Conservation (phyloP, 2,888 invertebrate genomes). For the Lithophane ornitopus region DNA sequence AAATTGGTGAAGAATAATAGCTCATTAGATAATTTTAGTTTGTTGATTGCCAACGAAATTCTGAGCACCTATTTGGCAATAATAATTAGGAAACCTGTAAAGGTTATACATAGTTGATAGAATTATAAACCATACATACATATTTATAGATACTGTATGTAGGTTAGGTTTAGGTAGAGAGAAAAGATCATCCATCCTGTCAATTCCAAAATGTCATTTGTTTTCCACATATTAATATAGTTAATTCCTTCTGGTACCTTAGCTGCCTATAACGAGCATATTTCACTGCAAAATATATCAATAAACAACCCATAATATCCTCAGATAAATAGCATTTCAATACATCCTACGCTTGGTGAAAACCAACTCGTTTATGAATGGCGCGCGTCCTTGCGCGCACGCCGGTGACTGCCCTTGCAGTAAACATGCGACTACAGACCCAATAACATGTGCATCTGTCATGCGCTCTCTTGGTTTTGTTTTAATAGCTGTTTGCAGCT, state of each 20-base stretch:
- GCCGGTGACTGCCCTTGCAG: constrained; percentile 72
- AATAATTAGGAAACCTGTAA: background rate
- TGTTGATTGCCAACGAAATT: background rate
- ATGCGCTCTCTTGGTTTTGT: constrained; percentile 48
- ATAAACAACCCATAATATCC: background rate
- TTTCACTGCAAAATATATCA: background rate
- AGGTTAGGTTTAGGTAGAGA: too few relatives aligned
- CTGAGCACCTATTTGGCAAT: background rate
- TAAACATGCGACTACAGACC: constrained; percentile 63
- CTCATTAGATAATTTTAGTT: constrained; percentile 1
- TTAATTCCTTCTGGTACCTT: background rate
- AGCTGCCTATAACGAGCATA: background rate
- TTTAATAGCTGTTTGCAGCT: constrained; percentile 53
- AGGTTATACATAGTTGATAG: background rate
- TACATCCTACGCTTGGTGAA: constrained; percentile 35
- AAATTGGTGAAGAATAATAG: background rate
- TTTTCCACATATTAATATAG: background rate
- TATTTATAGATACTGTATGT: background rate
- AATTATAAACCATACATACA: background rate
- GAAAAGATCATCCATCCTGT: background rate
- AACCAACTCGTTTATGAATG: constrained; percentile 75
- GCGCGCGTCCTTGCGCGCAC: constrained; percentile 74
- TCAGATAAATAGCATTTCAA: constrained; percentile 2
- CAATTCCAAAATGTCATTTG: background rate
- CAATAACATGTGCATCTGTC: constrained; percentile 60